phyloP scores from a whole-genome alignment of 2,113 vertebrate species.

The Campylorhamphus procurvoides region DNA sequence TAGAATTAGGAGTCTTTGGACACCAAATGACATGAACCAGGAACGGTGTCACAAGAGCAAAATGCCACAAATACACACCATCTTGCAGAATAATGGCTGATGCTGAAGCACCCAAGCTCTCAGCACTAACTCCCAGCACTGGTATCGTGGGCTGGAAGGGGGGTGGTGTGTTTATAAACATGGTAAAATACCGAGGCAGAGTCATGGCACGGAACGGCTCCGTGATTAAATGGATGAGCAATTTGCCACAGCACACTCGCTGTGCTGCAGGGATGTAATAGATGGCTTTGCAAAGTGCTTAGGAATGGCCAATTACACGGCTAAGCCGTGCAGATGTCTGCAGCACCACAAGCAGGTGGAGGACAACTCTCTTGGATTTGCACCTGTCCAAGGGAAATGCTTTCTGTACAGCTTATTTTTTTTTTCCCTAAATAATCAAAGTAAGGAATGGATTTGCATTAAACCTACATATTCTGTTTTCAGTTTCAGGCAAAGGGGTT shows the following conservation, averaged over 20 bases:
- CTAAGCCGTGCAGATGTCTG: background rate
- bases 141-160: background rate
- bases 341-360: background rate
- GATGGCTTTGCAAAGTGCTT: constrained; percentile 26
- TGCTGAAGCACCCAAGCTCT: background rate
- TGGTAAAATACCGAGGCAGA: background rate
- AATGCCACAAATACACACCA: background rate
- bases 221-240: background rate
- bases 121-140: fast-evolving
- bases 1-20: background rate
- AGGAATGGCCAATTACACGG: background rate
- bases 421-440: background rate
- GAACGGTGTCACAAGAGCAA: background rate
- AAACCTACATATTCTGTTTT: background rate
- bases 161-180: background rate
- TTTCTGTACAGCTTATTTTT: background rate
- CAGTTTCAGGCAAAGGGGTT: background rate
- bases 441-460: background rate
- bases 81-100: background rate
- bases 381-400: background rate
- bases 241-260: background rate
- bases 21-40: background rate
- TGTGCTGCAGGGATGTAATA: background rate
- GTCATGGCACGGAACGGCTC: background rate
- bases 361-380: background rate